Conservation (phyloP, 1,140 invertebrate species). For the Manduca sexta region DNA sequence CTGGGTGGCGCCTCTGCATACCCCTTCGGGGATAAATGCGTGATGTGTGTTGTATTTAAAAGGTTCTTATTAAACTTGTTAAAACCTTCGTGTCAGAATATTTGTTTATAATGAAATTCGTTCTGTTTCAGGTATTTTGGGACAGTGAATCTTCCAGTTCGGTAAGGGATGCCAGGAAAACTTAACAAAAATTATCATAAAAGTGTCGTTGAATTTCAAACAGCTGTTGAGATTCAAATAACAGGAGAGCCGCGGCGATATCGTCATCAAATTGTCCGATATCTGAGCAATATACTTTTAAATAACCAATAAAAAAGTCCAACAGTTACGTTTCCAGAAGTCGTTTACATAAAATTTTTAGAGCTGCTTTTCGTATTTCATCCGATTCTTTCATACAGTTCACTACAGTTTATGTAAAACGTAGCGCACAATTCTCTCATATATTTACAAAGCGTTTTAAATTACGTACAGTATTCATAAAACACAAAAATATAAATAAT, state of each 20-base stretch:
- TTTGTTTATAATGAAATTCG: not conserved
- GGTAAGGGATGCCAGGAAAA: conserved; percentile 32
- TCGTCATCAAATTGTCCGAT: conserved; percentile 8
- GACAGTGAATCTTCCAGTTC: conserved; percentile 24
- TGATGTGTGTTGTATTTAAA: too few relatives aligned
- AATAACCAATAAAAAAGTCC: conserved; percentile 1
- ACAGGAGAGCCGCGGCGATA: conserved; percentile 10
- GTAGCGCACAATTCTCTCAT: too few relatives aligned
- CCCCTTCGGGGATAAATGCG: too few relatives aligned
- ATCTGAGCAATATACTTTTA: conserved; percentile 17
- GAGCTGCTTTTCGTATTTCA: too few relatives aligned
- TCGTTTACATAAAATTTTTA: not conserved
- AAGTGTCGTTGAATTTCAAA: conserved; percentile 37
- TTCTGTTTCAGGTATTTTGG: conserved; percentile 60
- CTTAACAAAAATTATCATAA: conserved; percentile 34
- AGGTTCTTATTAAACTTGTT: too few relatives aligned
- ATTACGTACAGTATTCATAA: not conserved
- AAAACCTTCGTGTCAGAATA: not conserved
- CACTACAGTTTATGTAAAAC: too few relatives aligned
- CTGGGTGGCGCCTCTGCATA: too few relatives aligned
- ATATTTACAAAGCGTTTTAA: not conserved
- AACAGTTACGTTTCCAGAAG: not conserved
- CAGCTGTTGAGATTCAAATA: conserved; percentile 32
- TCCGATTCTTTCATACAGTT: too few relatives aligned
- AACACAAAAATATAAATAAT: conserved; percentile 27